Percentiles rank a stretch among this genome's conserved stretches.
Conservation (phyloP, 2,888 invertebrate genomes). For the Caenorhabditis imperialis region DNA sequence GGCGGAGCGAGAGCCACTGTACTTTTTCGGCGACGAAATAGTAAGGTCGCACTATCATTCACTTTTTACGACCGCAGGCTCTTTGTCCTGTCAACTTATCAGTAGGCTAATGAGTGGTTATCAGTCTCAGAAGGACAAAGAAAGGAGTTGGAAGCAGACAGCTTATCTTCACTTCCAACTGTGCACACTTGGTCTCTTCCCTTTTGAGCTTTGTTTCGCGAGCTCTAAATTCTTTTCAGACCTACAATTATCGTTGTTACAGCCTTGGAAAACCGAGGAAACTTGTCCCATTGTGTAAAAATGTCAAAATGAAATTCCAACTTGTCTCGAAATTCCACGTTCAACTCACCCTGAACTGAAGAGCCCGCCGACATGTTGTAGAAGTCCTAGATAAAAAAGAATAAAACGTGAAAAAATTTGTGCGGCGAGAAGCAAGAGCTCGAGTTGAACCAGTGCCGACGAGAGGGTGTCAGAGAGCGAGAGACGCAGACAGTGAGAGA, state of each 20-base stretch:
- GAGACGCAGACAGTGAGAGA: slow-evolving; percentile 12
- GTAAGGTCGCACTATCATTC: slow-evolving; percentile 10
- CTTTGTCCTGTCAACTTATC: slow-evolving; percentile 28
- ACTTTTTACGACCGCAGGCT: slow-evolving; percentile 6
- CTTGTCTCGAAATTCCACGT: no score
- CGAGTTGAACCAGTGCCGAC: slow-evolving; percentile 4
- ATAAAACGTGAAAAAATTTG: slow-evolving; percentile 15
- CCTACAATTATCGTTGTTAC: background rate
- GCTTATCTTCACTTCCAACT: slow-evolving; percentile 3
- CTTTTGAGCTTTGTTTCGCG: no score
- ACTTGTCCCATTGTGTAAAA: slow-evolving; percentile 11
- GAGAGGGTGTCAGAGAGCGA: slow-evolving; percentile 11
- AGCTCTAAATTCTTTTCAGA: no score
- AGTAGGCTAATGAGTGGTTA: slow-evolving; percentile 3
- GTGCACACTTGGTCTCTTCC: slow-evolving; percentile 15
- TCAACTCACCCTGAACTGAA: slow-evolving; percentile 23
- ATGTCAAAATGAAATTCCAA: background rate
- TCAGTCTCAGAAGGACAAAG: background rate
- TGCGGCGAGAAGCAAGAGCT: slow-evolving; percentile 24
- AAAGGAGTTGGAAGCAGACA: background rate
- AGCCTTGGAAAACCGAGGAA: background rate
- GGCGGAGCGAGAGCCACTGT: slow-evolving; percentile 23
- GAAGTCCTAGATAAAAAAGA: slow-evolving; percentile 8
- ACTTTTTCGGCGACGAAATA: slow-evolving; percentile 20
- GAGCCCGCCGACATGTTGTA: slow-evolving; percentile 5